These are phyloP conservation scores for Noctua janthe DNA, from an alignment of 2,888 invertebrate genomes.

Conservation along the genomic window DNA sequence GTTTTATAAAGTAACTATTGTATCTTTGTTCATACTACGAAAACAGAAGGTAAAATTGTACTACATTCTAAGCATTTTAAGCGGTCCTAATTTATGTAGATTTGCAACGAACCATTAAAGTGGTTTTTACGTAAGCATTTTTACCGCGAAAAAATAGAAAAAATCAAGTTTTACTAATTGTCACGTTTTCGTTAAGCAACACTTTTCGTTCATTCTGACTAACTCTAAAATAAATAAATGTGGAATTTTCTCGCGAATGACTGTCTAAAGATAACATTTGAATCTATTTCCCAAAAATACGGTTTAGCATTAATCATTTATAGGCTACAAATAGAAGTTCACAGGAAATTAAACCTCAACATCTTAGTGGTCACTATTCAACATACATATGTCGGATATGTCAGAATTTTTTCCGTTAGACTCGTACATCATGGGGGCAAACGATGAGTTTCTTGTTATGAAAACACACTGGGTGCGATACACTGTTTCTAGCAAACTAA, in stretches of 20 bases:
- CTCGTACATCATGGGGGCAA: too few species aligned
- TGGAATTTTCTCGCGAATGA: neutral
- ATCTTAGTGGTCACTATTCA: too few species aligned
- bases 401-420: too few species aligned
- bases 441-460: too few species aligned
- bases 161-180: neutral
- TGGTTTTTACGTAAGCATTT: conserved; percentile 3
- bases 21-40: neutral
- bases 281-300: neutral
- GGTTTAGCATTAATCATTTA: neutral
- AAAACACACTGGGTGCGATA: too few species aligned
- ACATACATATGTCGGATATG: too few species aligned
- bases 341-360: neutral
- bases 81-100: conserved; percentile 1
- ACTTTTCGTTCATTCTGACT: neutral
- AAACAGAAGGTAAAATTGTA: neutral
- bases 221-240: neutral
- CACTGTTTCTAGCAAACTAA: too few species aligned
- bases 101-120: conserved; percentile 9
- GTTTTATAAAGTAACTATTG: neutral
- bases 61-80: conserved; percentile 14
- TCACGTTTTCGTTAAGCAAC: neutral
- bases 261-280: neutral
- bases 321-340: neutral
- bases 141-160: neutral